Conservation (phyloP, 1,140 invertebrate species). For the Spodoptera frugiperda region DNA sequence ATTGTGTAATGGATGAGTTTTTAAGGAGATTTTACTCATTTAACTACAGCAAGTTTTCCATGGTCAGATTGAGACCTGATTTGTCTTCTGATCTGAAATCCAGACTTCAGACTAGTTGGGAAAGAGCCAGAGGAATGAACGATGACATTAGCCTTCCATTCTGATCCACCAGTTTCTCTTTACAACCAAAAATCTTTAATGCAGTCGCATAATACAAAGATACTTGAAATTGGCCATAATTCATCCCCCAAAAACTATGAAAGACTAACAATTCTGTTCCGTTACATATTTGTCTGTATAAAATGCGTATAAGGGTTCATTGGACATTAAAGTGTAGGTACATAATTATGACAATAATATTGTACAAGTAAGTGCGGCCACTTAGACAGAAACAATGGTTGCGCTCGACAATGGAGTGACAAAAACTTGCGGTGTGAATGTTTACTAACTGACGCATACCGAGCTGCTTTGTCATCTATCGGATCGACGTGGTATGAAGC, state of each 20-base stretch:
- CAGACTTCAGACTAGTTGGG: no score
- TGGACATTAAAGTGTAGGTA: neutral
- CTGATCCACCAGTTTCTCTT: no score
- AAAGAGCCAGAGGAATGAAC: no score
- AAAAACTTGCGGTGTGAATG: constrained; percentile 13
- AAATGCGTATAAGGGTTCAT: no score
- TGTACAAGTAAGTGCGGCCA: neutral
- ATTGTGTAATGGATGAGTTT: neutral
- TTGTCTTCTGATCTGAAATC: no score
- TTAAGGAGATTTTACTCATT: neutral
- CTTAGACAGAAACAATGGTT: neutral
- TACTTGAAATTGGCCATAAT: no score
- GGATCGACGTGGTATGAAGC: neutral
- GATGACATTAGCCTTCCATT: no score
- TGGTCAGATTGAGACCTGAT: no score
- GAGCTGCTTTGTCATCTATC: constrained; percentile 13
- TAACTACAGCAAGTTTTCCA: no score
- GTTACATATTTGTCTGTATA: neutral
- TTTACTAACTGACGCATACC: constrained; percentile 27
- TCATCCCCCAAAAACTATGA: neutral
- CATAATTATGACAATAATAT: neutral
- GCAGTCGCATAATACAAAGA: no score
- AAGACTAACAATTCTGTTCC: neutral
- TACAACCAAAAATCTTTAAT: no score
- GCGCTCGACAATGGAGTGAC: neutral